Evolutionary conservation across 2,797 vertebrate species (phyloP), one percentile per base, ranked within the genome.

Genomic region (Melanotaenia pygmaea): DNA sequence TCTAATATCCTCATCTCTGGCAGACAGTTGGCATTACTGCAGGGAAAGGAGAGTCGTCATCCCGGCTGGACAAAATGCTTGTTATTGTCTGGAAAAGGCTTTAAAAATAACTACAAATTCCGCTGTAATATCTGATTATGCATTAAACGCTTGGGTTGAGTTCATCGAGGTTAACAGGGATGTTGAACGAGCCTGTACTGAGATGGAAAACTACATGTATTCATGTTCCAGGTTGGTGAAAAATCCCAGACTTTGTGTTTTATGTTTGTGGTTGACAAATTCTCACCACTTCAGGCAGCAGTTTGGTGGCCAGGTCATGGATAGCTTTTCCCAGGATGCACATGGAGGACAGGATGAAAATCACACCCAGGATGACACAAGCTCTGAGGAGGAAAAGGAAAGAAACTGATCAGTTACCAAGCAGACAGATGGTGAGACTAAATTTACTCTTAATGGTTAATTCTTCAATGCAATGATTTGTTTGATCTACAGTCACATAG

Each of bases 271-370:
- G 14, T 20, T 5, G 12, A 5, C 43, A 0, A 8, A 11, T 35
- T 69, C 87, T 98, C 95, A 99, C 98, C 96, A 99, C 98, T 98
- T 99, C 96, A 69, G 98, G 98, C 34, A 97, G 95, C 85, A 99
- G 95, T 88, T 92, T 96, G 65, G 94, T 97, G 28, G 95, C 96
- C 71, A 99, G 96, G 86, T 98, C 97, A 11, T 99, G 97, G 94
- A 98, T 97, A 83, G 98, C 98, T 89, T 99, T 99, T 84, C 95
- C 95, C 94, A 98, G 79, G 83, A 99, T 99, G 92, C 98, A 99
- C 86, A 98, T 14, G 78, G 97, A 96, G 30, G 98, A 99, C 77
- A 99, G 92, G 85, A 99, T 95, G 90, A 99, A 99, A 82, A 99
- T 93, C 81, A 97, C 94, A 4, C 98, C 98, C 88, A 99, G 91